These are phyloP conservation scores for Thinocorus orbignyianus DNA, from an alignment of 2,113 vertebrate species.

Conservation along the genomic window DNA sequence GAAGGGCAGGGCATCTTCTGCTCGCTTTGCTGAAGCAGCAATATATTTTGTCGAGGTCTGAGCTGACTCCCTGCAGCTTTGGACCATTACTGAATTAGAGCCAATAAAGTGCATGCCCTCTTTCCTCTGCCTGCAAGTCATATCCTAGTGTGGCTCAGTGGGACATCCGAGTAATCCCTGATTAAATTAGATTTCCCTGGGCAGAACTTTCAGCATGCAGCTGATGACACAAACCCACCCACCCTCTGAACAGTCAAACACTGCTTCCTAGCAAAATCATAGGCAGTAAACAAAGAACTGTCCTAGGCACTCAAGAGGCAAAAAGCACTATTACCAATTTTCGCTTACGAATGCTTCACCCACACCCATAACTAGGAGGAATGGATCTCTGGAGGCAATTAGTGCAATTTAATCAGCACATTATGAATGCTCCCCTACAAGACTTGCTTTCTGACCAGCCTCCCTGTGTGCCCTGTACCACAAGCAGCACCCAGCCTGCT, in stretches of 20 bases:
- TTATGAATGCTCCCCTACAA: neutral
- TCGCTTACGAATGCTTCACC: neutral
- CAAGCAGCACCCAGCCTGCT: neutral
- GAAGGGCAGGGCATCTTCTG: neutral
- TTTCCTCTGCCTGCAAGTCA: slow-evolving; percentile 35
- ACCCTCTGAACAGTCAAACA: neutral
- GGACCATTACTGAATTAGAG: slow-evolving; percentile 31
- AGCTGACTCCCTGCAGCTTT: slow-evolving; percentile 15
- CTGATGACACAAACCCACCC: neutral
- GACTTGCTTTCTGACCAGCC: neutral
- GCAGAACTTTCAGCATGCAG: neutral
- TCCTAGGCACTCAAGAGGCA: neutral
- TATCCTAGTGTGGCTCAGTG: slow-evolving; percentile 8
- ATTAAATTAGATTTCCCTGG: slow-evolving; percentile 25
- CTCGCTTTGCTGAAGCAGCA: neutral
- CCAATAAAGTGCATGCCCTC: neutral
- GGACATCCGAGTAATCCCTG: neutral
- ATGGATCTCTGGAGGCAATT: neutral
- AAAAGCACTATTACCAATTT: neutral
- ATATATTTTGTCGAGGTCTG: slow-evolving; percentile 11
- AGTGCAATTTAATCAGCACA: neutral
- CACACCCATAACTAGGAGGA: neutral
- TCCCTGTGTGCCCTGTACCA: neutral
- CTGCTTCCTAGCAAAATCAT: neutral
- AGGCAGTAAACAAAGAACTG: neutral